phyloP scores from a whole-genome alignment of 35 echinoderm and acorn worm species.

The Heliocidaris erythrogramma region DNA sequence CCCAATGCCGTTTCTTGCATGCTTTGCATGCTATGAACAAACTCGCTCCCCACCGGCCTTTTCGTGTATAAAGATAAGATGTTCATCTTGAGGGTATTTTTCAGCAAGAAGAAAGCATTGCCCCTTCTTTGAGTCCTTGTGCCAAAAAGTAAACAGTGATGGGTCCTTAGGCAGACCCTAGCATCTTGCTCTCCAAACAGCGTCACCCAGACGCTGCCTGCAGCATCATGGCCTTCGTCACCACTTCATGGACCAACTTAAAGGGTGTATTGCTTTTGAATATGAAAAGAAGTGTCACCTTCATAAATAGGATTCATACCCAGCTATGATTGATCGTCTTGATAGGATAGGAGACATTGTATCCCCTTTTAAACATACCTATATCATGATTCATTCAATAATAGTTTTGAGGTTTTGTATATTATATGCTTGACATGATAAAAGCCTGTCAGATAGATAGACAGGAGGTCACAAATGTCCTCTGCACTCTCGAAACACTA shows the following conservation, averaged over 20 bases:
- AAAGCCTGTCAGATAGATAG: neutral
- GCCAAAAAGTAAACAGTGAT: neutral
- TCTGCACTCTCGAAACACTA: neutral
- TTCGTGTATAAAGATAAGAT: neutral
- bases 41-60: too few relatives aligned
- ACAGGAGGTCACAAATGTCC: neutral
- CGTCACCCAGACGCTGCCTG: constrained; percentile 26
- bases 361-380: too few relatives aligned
- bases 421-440: neutral
- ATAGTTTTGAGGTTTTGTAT: neutral
- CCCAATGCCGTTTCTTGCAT: neutral
- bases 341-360: too few relatives aligned
- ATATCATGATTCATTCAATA: neutral
- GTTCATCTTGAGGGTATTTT: neutral
- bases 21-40: neutral
- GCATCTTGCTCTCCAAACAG: constrained; percentile 41
- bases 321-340: neutral
- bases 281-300: neutral
- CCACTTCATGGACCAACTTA: neutral
- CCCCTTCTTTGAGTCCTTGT: constrained; percentile 7
- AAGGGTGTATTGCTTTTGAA: neutral
- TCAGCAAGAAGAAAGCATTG: neutral
- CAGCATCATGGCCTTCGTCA: neutral
- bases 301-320: neutral
- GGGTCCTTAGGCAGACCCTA: constrained; percentile 5